Percentiles rank a stretch among this genome's conserved stretches.
These are phyloP conservation scores for Peucedramus taeniatus DNA, from an alignment of 2,113 vertebrate genomes.

Conservation along the genomic window DNA sequence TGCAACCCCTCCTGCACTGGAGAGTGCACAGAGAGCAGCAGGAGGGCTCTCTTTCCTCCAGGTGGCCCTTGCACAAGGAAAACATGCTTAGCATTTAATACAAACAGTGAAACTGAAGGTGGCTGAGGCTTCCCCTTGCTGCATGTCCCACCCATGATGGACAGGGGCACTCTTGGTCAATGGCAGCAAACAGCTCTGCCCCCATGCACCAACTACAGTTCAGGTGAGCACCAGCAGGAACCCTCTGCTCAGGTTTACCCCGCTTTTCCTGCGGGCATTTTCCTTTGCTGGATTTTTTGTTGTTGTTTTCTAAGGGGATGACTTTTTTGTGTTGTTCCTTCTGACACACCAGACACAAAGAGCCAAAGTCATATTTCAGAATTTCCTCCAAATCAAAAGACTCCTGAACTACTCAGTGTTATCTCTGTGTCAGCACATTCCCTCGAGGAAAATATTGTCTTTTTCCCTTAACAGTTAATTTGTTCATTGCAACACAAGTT, in stretches of 20 bases:
- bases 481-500: slow-evolving; percentile 31
- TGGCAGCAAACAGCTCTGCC: accelerated
- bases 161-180: accelerated
- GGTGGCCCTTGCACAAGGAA: not conserved
- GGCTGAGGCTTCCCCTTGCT: not conserved
- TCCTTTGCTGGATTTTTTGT: not conserved
- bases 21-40: not conserved
- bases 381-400: slow-evolving; percentile 8
- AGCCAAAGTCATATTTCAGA: not conserved
- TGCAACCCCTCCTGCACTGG: not conserved
- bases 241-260: not conserved
- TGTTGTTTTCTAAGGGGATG: not conserved
- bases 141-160: accelerated
- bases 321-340: slow-evolving; percentile 16
- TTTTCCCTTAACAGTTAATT: slow-evolving; percentile 43
- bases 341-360: not conserved
- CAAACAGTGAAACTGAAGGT: not conserved
- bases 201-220: accelerated
- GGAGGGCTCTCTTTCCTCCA: not conserved
- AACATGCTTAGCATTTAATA: not conserved
- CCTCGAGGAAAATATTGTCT: not conserved
- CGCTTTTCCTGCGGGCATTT: not conserved
- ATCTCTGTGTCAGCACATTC: slow-evolving; percentile 28
- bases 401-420: not conserved
- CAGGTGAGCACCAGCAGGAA: not conserved